These are phyloP conservation scores for Nothura maculosa DNA, from an alignment of 2,797 vertebrate species.

Conservation along the genomic window DNA sequence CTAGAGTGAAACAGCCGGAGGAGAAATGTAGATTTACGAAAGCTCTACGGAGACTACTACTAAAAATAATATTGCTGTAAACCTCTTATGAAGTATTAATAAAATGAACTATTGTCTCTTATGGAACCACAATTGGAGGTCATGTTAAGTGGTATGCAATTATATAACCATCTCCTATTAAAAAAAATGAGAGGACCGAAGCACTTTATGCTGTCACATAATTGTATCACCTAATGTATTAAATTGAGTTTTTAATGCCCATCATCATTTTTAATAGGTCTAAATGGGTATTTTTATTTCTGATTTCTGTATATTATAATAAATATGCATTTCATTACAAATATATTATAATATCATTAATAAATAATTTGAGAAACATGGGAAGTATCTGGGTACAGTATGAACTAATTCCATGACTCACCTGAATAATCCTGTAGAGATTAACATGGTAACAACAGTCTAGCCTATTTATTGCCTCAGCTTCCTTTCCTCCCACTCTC, in stretches of 20 bases:
- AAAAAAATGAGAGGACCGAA: neutral
- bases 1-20: neutral
- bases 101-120: conserved; percentile 18
- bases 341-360: neutral
- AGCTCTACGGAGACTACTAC: neutral
- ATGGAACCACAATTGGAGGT: conserved; percentile 38
- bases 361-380: neutral
- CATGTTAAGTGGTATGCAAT: conserved; percentile 7
- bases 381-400: neutral
- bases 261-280: neutral
- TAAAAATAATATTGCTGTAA: conserved; percentile 49
- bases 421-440: conserved; percentile 39
- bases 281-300: neutral
- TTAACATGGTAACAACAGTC: conserved; percentile 61
- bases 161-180: conserved; percentile 18
- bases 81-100: conserved; percentile 26
- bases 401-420: neutral
- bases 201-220: neutral
- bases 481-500: conserved; percentile 70
- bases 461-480: conserved; percentile 48
- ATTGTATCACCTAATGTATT: neutral
- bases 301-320: neutral
- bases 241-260: neutral
- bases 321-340: neutral
- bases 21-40: conserved; percentile 16